Evolutionary conservation across 2,113 vertebrate genomes (phyloP), one percentile per base, ranked within the genome.

Genomic region (Suncus etruscus): DNA sequence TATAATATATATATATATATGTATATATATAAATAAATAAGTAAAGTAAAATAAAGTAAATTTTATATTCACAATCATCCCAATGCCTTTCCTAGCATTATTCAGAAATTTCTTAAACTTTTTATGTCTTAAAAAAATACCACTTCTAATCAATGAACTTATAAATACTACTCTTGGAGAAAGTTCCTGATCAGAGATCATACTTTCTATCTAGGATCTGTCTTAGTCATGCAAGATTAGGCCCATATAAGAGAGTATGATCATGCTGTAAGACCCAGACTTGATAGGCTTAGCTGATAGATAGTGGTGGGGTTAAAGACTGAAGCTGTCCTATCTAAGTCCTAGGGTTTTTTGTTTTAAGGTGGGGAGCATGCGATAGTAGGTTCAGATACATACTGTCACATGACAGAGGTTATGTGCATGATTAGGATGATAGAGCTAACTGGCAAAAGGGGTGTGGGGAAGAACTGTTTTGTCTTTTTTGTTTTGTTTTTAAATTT

Each of bases 101-200:
- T 15, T 45, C 65, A 83, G 11, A 20, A 83, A 94, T 78, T 73
- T 86, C 58, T 20, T 31, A 93, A 65, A 29, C 6, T 22, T 50
- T 92, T 83, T 63, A 29, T 73, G 12, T 85, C 29, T 47, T 75
- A 20, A 25, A 66, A 14, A 70, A 65, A 61, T 50, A 45, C 0
- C n/a, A n/a, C n/a, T 87, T 86, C 6, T 72, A 68, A 51, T 50
- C 25, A 84, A 84, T 7, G 1, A 89, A 29, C 12, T 84, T 77
- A 16, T n/a, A 83, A 54, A 15, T 47, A 5, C 5, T 39, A 39
- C 39, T 39, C 39, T 39, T 39, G 39, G 39, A 39, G 39, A 39
- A 39, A 39, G 85, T 74, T 89, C n/a, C 11, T 84, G 22, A 92
- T 0, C 12, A 29, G 9, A 29, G 25, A 7, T 18, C 22, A 65